A percentile compares a stretch with the other conserved stretches of the same genome.
phyloP scores from a whole-genome alignment of 2,888 invertebrate species.

The Adelognathus sp. region DNA sequence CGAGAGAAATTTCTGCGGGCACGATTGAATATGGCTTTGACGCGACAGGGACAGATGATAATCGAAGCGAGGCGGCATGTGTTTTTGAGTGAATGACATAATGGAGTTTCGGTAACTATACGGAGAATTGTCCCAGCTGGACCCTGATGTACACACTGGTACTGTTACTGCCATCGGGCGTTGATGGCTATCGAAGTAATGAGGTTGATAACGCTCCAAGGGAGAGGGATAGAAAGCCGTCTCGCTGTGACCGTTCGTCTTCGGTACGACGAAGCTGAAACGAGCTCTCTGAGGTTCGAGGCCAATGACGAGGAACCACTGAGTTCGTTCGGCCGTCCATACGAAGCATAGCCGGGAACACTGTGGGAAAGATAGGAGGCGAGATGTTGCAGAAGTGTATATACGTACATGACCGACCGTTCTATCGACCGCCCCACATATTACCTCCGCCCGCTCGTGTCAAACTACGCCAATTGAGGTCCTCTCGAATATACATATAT shows the following conservation, averaged over 20 bases:
- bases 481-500: conserved; percentile 32
- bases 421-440: conserved; percentile 75
- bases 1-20: conserved; percentile 8
- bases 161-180: conserved; percentile 1
- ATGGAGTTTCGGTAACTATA: conserved; percentile 70
- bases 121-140: conserved; percentile 44
- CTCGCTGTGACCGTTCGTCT: neutral
- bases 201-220: conserved; percentile 43
- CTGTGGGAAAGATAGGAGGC: conserved; percentile 1
- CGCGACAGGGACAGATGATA: conserved; percentile 39
- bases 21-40: no score
- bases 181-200: conserved; percentile 43
- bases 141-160: conserved; percentile 1
- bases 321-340: conserved; percentile 39
- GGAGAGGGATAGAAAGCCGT: neutral
- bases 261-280: conserved; percentile 3
- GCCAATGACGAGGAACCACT: conserved; percentile 15
- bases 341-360: conserved; percentile 20
- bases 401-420: conserved; percentile 16
- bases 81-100: conserved; percentile 69
- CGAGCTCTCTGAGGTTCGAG: conserved; percentile 12
- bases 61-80: conserved; percentile 42
- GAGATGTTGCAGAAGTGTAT: neutral
- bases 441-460: conserved; percentile 64
- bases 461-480: conserved; percentile 68